These are phyloP conservation scores for Apostichopus parvimensis DNA, from an alignment of 35 echinoderm and acorn worm species.

Conservation along the genomic window DNA sequence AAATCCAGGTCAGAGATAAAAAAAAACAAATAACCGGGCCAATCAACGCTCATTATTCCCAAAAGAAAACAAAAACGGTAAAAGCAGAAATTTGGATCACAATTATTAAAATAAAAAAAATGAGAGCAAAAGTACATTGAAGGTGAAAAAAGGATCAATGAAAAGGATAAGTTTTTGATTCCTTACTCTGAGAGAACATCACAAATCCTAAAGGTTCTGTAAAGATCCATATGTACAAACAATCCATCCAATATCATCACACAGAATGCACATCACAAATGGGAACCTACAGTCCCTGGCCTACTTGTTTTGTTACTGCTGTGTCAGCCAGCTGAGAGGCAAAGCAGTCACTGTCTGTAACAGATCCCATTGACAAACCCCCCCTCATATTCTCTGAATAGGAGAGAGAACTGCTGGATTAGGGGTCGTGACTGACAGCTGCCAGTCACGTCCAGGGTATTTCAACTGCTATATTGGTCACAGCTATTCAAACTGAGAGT, in stretches of 20 bases:
- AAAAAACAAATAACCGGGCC: neutral
- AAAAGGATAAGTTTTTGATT: neutral
- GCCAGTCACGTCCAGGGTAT: neutral
- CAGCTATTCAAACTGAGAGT: slow-evolving; percentile 30
- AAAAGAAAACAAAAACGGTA: neutral
- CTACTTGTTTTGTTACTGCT: slow-evolving; percentile 16
- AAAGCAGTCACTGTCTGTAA: slow-evolving; percentile 4
- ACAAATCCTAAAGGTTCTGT: slow-evolving; percentile 32
- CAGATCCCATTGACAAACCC: neutral
- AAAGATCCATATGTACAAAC: slow-evolving; percentile 41
- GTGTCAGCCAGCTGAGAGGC: too few relatives aligned
- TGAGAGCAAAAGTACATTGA: neutral
- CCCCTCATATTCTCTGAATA: neutral
- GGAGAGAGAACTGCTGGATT: neutral
- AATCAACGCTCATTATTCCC: neutral
- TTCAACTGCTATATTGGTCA: neutral
- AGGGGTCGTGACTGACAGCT: slow-evolving; percentile 20
- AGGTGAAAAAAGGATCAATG: neutral
- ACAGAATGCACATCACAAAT: neutral
- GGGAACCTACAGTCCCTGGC: neutral
- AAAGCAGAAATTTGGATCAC: neutral
- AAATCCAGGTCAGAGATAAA: slow-evolving; percentile 10
- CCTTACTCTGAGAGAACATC: slow-evolving; percentile 29
- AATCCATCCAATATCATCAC: slow-evolving; percentile 10
- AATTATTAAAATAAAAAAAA: neutral